Evolutionary conservation across 2,113 vertebrate genomes (phyloP).

Genomic region (Tauraco erythrolophus): DNA sequence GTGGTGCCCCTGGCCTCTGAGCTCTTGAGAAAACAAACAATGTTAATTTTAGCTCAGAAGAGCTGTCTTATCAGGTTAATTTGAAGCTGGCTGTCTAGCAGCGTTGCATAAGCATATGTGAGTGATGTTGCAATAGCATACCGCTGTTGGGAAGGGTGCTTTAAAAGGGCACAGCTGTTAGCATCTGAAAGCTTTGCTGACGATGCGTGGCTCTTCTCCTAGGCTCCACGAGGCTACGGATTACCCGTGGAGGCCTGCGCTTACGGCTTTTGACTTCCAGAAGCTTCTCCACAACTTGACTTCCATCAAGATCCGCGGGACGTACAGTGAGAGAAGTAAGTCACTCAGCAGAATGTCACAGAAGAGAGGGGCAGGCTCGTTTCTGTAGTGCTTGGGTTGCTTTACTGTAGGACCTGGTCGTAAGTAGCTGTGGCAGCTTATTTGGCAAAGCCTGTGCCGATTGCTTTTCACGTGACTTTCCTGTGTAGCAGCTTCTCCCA

Average conservation of each 20-base stretch:
- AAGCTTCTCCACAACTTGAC: slow-evolving; percentile 95
- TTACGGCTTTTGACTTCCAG: slow-evolving; percentile 91
- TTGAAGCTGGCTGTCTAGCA: not conserved
- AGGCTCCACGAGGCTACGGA: slow-evolving; percentile 93
- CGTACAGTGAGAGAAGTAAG: slow-evolving; percentile 93
- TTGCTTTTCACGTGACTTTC: not conserved
- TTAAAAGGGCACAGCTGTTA: not conserved
- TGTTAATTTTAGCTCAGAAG: not conserved
- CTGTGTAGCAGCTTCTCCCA: not conserved
- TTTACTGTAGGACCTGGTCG: not conserved
- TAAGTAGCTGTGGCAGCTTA: not conserved
- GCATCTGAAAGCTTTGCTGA: not conserved
- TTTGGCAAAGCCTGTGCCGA: not conserved
- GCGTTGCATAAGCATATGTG: fast-evolving
- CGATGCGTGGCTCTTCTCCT: not conserved
- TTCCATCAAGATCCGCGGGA: slow-evolving; percentile 93
- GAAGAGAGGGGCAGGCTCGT: not conserved
- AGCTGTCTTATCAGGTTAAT: not conserved
- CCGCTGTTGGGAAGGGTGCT: not conserved
- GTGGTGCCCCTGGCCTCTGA: not conserved
- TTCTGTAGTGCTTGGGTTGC: not conserved
- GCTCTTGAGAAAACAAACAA: not conserved
- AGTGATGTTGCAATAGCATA: not conserved
- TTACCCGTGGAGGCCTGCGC: slow-evolving; percentile 91
- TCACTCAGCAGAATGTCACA: fast-evolving